phyloP scores from a whole-genome alignment of 2,797 vertebrate genomes.

The Hirundo rustica region DNA sequence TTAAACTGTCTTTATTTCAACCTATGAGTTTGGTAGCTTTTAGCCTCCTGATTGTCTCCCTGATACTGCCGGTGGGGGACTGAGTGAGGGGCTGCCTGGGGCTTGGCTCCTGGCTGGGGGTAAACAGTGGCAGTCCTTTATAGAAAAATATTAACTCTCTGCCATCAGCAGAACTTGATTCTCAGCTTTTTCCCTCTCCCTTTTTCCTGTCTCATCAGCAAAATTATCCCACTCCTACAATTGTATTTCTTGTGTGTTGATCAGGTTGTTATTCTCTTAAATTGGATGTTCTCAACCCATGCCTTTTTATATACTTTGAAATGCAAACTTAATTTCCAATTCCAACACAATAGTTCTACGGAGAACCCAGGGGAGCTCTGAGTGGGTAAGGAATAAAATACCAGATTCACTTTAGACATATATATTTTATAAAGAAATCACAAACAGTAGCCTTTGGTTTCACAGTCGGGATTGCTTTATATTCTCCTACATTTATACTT shows the following conservation, averaged over 20 bases:
- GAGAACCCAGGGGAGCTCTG: neutral
- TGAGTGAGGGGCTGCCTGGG: neutral
- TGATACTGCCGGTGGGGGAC: neutral
- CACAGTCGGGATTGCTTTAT: neutral
- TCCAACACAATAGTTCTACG: neutral
- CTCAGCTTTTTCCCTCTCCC: neutral
- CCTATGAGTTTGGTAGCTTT: neutral
- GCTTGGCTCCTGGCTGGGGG: neutral
- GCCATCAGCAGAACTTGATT: neutral
- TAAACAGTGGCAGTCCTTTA: neutral
- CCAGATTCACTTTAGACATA: neutral
- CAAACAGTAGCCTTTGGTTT: neutral
- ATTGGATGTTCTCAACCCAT: neutral
- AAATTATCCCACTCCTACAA: neutral
- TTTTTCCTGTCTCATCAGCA: neutral
- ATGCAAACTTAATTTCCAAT: neutral
- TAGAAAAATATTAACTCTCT: neutral
- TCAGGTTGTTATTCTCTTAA: neutral
- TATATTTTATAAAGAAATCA: neutral
- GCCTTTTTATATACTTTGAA: slow-evolving; percentile 1
- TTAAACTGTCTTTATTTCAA: neutral
- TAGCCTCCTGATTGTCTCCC: neutral
- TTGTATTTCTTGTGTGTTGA: neutral
- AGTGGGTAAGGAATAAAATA: neutral
- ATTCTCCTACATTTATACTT: neutral